Conservation (phyloP, 2,113 vertebrate species). For the Hypocryptadius cinnamomeus region DNA sequence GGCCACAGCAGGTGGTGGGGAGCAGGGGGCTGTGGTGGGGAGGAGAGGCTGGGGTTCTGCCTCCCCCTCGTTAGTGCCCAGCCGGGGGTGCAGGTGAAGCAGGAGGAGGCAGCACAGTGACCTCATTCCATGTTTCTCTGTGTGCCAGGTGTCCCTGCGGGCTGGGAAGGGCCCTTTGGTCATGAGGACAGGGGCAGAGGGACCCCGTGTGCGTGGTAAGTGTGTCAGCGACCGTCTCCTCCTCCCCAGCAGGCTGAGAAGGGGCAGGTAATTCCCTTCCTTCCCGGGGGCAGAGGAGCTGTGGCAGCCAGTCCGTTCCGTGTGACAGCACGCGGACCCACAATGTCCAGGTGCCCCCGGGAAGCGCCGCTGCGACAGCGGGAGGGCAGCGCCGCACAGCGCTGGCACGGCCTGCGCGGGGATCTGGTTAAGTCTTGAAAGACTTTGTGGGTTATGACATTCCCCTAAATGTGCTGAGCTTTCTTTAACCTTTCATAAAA, state of each 20-base stretch:
- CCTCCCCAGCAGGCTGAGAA: not conserved
- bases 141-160: not conserved
- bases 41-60: not conserved
- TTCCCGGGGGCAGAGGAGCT: not conserved
- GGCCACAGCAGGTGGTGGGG: not conserved
- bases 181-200: not conserved
- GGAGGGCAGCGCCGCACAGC: not conserved
- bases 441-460: conserved; percentile 88
- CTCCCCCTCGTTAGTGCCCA: fast-evolving
- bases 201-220: fast-evolving
- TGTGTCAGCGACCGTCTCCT: fast-evolving
- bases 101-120: not conserved
- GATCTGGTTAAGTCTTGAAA: conserved; percentile 78
- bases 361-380: not conserved
- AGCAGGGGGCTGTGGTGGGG: not conserved
- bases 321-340: not conserved
- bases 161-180: not conserved
- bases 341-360: not conserved
- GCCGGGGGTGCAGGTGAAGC: not conserved
- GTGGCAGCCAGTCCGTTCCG: not conserved
- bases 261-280: not conserved
- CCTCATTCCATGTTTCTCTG: fast-evolving
- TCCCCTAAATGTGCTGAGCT: conserved; percentile 98
- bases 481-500: conserved; percentile 99
- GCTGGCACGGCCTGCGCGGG: conserved; percentile 67